Percentiles rank a stretch among this genome's conserved stretches.
phyloP scores from a whole-genome alignment of 2,797 vertebrate species.

The Phoebastria nigripes region DNA sequence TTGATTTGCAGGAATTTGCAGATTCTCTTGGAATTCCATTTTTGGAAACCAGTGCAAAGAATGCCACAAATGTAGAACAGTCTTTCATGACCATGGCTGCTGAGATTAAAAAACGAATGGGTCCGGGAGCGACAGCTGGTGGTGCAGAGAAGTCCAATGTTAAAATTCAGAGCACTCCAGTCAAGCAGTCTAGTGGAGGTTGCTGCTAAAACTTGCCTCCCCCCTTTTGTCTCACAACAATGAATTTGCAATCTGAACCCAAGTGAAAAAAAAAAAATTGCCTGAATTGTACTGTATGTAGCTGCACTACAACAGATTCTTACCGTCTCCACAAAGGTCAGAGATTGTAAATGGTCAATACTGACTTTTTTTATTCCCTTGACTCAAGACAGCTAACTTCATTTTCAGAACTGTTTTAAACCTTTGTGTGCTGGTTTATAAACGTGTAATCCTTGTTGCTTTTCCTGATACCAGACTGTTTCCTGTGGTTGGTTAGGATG shows the following conservation, averaged over 20 bases:
- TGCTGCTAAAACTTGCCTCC: constrained; percentile 91
- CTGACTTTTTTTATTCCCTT: constrained; percentile 86
- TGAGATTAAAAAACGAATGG: constrained; percentile 99
- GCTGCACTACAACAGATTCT: constrained; percentile 93
- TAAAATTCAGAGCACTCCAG: constrained; percentile 95
- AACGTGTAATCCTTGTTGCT: constrained; percentile 87
- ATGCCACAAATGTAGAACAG: constrained; percentile 98
- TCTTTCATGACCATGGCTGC: constrained; percentile 99
- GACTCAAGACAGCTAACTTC: constrained; percentile 86
- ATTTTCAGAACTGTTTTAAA: constrained; percentile 89
- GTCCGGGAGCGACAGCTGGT: constrained; percentile 91
- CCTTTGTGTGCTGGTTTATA: constrained; percentile 87
- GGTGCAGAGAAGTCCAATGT: constrained; percentile 93
- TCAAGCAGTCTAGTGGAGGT: constrained; percentile 94
- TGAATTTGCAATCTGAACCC: constrained; percentile 85
- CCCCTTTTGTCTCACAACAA: constrained; percentile 77
- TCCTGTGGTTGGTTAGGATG: constrained; percentile 85
- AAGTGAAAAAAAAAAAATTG: constrained; percentile 86
- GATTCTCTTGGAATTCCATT: constrained; percentile 97
- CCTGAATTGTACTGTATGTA: constrained; percentile 98
- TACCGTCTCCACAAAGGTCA: constrained; percentile 84
- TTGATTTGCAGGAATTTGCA: constrained; percentile 88
- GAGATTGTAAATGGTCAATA: constrained; percentile 85
- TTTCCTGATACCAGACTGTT: constrained; percentile 88
- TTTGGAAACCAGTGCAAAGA: constrained; percentile 99